phyloP scores from a whole-genome alignment of 2,797 vertebrate genomes.

The Yasuhikotakia modesta region DNA sequence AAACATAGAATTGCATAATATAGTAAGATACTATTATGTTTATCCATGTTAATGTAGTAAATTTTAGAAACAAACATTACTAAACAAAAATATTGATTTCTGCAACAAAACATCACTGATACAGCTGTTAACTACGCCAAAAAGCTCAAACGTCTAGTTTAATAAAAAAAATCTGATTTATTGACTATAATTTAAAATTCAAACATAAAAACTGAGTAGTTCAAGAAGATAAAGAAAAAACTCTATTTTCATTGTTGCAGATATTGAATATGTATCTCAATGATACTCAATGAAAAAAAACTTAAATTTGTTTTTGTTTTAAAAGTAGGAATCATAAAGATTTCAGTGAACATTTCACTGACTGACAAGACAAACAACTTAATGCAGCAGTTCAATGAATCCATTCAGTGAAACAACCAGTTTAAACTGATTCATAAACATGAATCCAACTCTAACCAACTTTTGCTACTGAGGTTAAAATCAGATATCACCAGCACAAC shows the following conservation, averaged over 20 bases:
- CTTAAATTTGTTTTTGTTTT: not conserved
- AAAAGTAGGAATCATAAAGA: not conserved
- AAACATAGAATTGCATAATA: not conserved
- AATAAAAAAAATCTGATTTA: not conserved
- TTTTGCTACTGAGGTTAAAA: not conserved
- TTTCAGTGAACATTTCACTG: not conserved
- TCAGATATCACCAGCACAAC: conserved; percentile 5
- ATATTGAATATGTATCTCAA: not conserved
- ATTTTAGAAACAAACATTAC: not conserved
- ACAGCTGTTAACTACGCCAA: not conserved
- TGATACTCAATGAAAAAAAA: not conserved
- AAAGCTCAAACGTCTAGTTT: not conserved
- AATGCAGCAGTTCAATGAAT: not conserved
- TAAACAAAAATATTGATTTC: not conserved
- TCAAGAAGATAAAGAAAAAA: no score
- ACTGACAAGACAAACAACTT: not conserved
- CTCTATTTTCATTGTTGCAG: not conserved
- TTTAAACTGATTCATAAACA: not conserved
- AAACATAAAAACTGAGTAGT: not conserved
- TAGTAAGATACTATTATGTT: not conserved
- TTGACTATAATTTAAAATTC: not conserved
- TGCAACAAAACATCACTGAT: not conserved
- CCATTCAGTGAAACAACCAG: not conserved
- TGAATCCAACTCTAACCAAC: not conserved
- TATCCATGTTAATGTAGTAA: not conserved